Percentiles rank a stretch among this genome's conserved stretches.
Conservation (phyloP, 2,888 invertebrate species). For the Rhodophaea formosa region DNA sequence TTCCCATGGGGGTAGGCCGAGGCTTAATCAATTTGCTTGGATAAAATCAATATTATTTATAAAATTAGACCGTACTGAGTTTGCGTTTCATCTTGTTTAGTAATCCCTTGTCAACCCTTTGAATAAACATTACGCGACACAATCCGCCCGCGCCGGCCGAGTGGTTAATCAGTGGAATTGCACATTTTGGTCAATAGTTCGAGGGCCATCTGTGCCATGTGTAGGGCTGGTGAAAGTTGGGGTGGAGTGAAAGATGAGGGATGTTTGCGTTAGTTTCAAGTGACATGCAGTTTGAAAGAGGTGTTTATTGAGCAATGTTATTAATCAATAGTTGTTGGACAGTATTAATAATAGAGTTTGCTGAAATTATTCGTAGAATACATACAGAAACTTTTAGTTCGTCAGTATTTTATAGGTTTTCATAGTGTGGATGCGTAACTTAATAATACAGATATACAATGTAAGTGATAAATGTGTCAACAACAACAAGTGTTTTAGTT, state of each 20-base stretch:
- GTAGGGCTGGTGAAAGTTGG: conserved; percentile 44
- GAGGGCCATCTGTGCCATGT: conserved; percentile 49
- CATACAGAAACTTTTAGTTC: no score
- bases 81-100: neutral
- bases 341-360: neutral
- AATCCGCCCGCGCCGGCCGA: conserved; percentile 41
- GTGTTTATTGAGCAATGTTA: neutral
- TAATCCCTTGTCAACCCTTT: conserved; percentile 38
- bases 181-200: conserved; percentile 49
- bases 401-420: no score
- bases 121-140: conserved; percentile 36
- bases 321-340: neutral
- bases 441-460: no score
- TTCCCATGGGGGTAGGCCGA: no score
- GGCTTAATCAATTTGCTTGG: no score
- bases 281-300: neutral
- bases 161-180: conserved; percentile 41
- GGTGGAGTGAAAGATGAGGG: conserved; percentile 20
- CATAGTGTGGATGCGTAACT: no score
- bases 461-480: no score
- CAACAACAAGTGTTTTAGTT: no score
- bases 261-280: conserved; percentile 5
- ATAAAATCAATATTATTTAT: no score
- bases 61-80: neutral
- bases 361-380: no score